Conservation (phyloP, 2,113 vertebrate genomes). For the Hydropotes inermis region DNA sequence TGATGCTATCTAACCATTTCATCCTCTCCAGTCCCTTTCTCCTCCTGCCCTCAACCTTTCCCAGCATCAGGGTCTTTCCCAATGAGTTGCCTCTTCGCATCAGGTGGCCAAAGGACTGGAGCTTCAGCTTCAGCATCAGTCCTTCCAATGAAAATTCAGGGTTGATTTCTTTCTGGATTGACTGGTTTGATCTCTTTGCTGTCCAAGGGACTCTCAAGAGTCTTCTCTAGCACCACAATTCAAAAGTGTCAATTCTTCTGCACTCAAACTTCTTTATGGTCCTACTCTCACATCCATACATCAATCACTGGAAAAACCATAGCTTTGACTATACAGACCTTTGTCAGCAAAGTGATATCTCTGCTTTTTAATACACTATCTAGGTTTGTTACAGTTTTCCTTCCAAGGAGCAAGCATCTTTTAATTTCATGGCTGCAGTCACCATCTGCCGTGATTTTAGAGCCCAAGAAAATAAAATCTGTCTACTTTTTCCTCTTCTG, state of each 20-base stretch:
- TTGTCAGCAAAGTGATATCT: background rate
- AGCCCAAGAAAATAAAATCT: background rate
- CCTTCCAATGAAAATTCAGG: background rate
- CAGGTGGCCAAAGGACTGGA: background rate
- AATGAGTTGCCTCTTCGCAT: rapidly evolving
- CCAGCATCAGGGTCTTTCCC: background rate
- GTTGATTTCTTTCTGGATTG: background rate
- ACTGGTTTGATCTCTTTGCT: background rate
- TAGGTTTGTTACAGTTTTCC: background rate
- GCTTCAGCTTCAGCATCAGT: background rate
- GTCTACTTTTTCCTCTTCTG: background rate
- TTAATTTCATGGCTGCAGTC: background rate
- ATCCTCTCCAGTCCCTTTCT: background rate
- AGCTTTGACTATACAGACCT: background rate
- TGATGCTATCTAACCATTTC: background rate
- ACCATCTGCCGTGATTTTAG: background rate
- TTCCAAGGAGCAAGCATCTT: background rate
- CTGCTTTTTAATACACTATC: background rate
- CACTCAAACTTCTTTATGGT: background rate
- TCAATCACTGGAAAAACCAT: background rate
- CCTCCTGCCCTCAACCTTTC: background rate
- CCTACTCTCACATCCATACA: background rate
- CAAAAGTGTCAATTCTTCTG: background rate
- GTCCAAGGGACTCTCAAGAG: background rate
- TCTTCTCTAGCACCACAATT: background rate